Evolutionary conservation across 2,797 vertebrate species (phyloP), one percentile per base, ranked within the genome.

Genomic region (Thunnus albacares): DNA sequence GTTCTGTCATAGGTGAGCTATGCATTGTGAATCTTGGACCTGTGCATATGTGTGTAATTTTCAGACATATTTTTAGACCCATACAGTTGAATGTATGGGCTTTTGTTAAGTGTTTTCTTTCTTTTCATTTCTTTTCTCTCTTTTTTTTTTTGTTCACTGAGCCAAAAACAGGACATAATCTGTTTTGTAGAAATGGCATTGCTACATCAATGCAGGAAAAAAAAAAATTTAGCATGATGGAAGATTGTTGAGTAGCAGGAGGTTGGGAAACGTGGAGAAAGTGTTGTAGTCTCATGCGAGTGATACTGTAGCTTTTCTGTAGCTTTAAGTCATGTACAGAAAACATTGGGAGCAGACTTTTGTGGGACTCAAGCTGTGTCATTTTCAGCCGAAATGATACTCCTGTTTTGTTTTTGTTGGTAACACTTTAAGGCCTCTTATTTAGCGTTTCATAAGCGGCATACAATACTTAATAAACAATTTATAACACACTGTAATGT

Each of bases 11-110:
- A 82, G 90, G 89, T 90, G 87, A 94, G 92, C 96, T 96, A 95
- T 95, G 94, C 94, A 95, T 95, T 71, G 92, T 95, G 92, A 96
- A 90, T 91, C 87, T 86, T 91, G 92, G 94, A 95, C 93, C 93
- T 94, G 81, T 90, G 87, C 81, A 87, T 91, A 85, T 83, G 73
- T 89, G 65, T 90, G 59, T 81, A 35, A 52, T 83, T 84, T 82
- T 82, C 79, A 78, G 85, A 79, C 75, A 35, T 80, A 22, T 62
- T 66, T 69, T 70, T 87, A 62, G 80, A 58, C 70, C 76, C 77
- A 80, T 91, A 49, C 79, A 68, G 82, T 86, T 89, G 83, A 87
- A 88, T 87, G 76, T 84, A 74, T 61, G 60, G 80, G 79, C 2
- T 73, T 75, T 72, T 41, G 5, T 62, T 77, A 13, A 51, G 6